Base-by-base conservation (phyloP, 2,113 vertebrate genomes). In the Cepphus grylle region DNA sequence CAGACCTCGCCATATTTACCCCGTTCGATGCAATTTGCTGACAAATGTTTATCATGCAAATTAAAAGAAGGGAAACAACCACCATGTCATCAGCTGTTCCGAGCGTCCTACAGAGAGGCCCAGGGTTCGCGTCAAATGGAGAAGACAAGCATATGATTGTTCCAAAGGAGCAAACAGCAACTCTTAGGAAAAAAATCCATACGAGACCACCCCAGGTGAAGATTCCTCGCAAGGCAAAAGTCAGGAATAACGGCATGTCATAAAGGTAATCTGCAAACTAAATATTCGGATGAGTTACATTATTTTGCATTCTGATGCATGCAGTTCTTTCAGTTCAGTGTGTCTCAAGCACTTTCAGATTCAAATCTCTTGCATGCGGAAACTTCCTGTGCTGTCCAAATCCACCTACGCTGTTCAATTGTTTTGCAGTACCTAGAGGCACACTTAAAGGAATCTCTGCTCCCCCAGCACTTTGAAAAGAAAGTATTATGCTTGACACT, bases 231-330 rank as follows among this genome's bases (percentile, higher is more conserved):
- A 97, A 87, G 50, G 97, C 90, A 53, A 98, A 70, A 81, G 97
- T 97, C 76, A 98, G 96, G 58, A 99, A 88, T 6, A 98, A 83
- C 2, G 97, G 98, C 20, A 96, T 91, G 38, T 99, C 98, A 3
- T 93, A 98, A 77, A 99, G 97, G 97, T 99, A 98, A 96, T 98
- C 98, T 29, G 97, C 97, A 62, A 99, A 94, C 98, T 99, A 90
- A 91, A 70, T 26, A 61, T 55, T 83, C 66, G 81, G 30, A 11
- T 62, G 53, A 56, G 47, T 70, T 47, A 63, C 2, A 2, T 45
- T 73, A 4, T 36, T 72, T 70, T 76, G 65, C 50, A 3, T 87
- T 86, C 26, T 38, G 49, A 18, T 65, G n/a, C 26, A 5, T 18
- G 43, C 56, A 50, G 70, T 30, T 94, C 40, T 66, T 79, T 66